Evolutionary conservation across 2,888 invertebrate genomes (phyloP), one percentile per base, ranked within the genome.

Genomic region (Malachius bipustulatus): DNA sequence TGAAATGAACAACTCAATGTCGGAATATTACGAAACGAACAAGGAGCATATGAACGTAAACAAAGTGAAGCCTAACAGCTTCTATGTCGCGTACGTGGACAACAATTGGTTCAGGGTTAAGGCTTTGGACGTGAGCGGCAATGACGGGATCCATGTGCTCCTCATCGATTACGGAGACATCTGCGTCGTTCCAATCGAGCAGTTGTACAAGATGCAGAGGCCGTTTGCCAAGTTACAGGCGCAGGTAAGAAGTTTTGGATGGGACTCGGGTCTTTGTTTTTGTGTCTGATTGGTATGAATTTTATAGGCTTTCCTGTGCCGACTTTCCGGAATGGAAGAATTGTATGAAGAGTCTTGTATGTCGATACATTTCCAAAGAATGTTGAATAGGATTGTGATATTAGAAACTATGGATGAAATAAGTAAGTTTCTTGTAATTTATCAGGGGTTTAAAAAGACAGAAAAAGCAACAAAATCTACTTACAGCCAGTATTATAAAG

Each of bases 91-190:
- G 0, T 47, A 61, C 3, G 56, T 55, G 31, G 63, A 66, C 1
- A 56, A 55, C n/a, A 55, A 52, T 0, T 70, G 67, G 65, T 62
- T 61, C 35, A 52, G 71, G 26, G 65, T 70, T 1, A 51, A 62
- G 14, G 63, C 64, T 4, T 42, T 63, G 26, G 59, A 45, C n/a
- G 47, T 60, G 30, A 36, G 41, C 1, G 33, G 34, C 2, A 48
- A 47, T 4, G 57, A 47, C 4, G 43, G 46, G 4, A 50, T 58
- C 4, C 46, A 49, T 26, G 78, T 79, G 34, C 79, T 78, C 46
- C 74, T 82, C 41, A 77, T 85, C 6, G 87, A 87, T 57, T 75
- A 71, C 44, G 85, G 85, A 0, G 82, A 81, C 45, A 76, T 75
- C 41, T 75, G 75, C 30, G 55, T 59, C 10, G 68, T 79, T 14